These are phyloP conservation scores for Tubulanus polymorphus DNA, from an alignment of 2,888 invertebrate genomes.

Conservation along the genomic window DNA sequence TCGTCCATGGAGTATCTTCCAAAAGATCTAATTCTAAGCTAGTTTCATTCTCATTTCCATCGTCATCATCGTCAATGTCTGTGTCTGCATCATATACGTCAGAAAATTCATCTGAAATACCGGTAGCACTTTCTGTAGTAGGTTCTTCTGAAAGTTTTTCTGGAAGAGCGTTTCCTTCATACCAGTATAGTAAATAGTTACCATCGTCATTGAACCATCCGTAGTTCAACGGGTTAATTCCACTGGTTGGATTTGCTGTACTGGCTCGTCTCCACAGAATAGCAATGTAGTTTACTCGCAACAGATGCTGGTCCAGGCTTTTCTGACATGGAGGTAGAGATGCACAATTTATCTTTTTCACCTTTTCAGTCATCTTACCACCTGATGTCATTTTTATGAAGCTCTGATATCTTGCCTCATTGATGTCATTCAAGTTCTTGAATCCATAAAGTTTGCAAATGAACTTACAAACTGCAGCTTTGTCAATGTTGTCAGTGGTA, in stretches of 20 bases:
- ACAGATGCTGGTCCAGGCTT: conserved; percentile 3
- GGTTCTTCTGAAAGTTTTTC: not conserved
- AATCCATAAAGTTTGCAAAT: conserved; percentile 2
- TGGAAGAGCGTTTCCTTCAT: not conserved
- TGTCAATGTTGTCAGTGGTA: conserved; percentile 3
- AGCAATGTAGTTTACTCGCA: conserved; percentile 5
- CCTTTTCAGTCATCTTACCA: not conserved
- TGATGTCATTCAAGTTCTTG: conserved; percentile 1
- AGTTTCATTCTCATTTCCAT: not conserved
- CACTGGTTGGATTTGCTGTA: not conserved
- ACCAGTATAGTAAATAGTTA: not conserved
- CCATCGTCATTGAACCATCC: not conserved
- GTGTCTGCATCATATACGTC: not conserved
- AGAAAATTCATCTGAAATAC: not conserved
- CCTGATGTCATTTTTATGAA: conserved; percentile 8
- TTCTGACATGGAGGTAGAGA: conserved; percentile 9
- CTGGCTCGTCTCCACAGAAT: conserved; percentile 5
- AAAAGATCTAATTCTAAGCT: too few relatives aligned
- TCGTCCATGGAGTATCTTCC: too few relatives aligned
- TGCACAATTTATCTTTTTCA: conserved; percentile 10
- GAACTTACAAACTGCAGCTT: conserved; percentile 5
- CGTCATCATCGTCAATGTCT: not conserved
- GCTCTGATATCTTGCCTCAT: conserved; percentile 11
- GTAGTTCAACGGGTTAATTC: not conserved
- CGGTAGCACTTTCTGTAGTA: not conserved